Evolutionary conservation across 1,140 invertebrate genomes (phyloP).

Genomic region (Steinernema khuongi): DNA sequence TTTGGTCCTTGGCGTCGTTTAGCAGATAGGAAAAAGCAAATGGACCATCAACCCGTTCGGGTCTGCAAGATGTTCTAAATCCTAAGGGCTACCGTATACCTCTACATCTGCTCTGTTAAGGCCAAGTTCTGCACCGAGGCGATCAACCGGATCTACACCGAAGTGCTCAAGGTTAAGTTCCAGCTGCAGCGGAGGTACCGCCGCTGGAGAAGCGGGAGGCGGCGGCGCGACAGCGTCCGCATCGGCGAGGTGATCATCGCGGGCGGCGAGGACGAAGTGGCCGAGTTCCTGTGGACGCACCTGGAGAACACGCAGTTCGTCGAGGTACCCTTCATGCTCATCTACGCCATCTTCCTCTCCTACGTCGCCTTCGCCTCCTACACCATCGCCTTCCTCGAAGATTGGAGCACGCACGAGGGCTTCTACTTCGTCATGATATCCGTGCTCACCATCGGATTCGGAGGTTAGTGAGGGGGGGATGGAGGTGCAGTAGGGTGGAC

Average conservation of each 20-base stretch:
- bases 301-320: conserved; percentile 57
- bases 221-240: conserved; percentile 28
- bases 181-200: conserved; percentile 40
- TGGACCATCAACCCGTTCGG: conserved; percentile 12
- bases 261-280: conserved; percentile 50
- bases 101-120: conserved; percentile 45
- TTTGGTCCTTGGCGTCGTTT: neutral
- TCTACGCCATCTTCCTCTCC: conserved; percentile 44
- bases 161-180: conserved; percentile 52
- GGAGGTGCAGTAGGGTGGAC: too few species aligned
- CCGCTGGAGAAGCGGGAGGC: conserved; percentile 39
- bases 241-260: conserved; percentile 52
- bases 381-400: conserved; percentile 49
- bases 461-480: too few species aligned
- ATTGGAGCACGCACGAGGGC: conserved; percentile 44
- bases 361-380: conserved; percentile 49
- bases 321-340: conserved; percentile 50
- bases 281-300: conserved; percentile 58
- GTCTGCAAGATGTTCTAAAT: neutral
- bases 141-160: conserved; percentile 55
- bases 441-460: conserved; percentile 56
- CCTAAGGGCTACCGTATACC: too few species aligned
- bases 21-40: neutral
- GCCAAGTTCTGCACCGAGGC: conserved; percentile 57
- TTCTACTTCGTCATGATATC: conserved; percentile 58